phyloP scores from a whole-genome alignment of 2,113 vertebrate species.

The Macquaria ambigua region DNA sequence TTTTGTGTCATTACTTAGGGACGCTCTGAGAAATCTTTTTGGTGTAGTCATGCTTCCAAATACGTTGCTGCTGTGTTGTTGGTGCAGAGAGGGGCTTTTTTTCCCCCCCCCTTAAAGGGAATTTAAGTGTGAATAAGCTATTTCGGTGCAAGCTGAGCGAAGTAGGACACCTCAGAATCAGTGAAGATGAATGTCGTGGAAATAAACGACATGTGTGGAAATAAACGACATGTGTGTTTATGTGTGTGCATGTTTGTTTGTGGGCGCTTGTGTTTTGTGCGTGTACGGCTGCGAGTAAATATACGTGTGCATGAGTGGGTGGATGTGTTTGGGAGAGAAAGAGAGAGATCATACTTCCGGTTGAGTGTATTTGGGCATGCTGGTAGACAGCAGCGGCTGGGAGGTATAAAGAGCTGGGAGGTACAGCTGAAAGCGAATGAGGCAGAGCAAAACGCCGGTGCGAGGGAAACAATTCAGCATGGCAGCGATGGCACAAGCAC shows the following conservation, averaged over 20 bases:
- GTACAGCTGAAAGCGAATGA: conserved; percentile 64
- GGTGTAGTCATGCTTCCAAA: conserved; percentile 59
- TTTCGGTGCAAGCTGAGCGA: conserved; percentile 46
- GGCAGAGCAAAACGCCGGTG: conserved; percentile 52
- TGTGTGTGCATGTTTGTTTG: conserved; percentile 1
- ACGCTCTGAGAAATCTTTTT: conserved; percentile 59
- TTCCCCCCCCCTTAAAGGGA: conserved; percentile 39
- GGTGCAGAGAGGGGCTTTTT: conserved; percentile 2
- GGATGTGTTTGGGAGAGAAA: conserved; percentile 34
- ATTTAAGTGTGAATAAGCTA: conserved; percentile 62
- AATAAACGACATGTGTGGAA: no score
- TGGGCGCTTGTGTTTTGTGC: conserved; percentile 45
- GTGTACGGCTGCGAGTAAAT: conserved; percentile 39
- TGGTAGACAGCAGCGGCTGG: conserved; percentile 36
- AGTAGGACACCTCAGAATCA: conserved; percentile 53
- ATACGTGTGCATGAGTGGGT: conserved; percentile 31
- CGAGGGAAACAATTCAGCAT: conserved; percentile 63
- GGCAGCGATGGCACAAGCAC: conserved; percentile 36
- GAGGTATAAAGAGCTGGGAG: conserved; percentile 58
- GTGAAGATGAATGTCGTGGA: conserved; percentile 38
- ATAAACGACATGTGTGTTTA: conserved; percentile 23
- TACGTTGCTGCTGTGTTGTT: conserved; percentile 15
- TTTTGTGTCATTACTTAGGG: conserved; percentile 51
- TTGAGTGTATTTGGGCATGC: conserved; percentile 38
- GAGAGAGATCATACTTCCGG: conserved; percentile 50